These are phyloP conservation scores for Metacarcinus magister DNA, from an alignment of 2,888 invertebrate species.

Conservation along the genomic window DNA sequence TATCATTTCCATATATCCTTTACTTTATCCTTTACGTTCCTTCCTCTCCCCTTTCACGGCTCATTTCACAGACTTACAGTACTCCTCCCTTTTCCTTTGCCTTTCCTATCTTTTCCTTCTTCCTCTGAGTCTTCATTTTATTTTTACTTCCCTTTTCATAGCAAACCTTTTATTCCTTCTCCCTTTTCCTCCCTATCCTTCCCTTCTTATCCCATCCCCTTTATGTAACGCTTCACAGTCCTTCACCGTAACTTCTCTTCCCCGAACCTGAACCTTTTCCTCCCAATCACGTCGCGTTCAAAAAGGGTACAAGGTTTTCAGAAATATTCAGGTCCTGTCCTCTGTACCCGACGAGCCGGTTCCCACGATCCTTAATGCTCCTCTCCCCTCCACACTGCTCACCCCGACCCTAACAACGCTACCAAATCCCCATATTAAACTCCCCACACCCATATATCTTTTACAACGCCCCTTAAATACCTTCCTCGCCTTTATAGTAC, in stretches of 20 bases:
- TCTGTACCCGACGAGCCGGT: not conserved
- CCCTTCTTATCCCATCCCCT: not conserved
- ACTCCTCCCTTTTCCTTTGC: not conserved
- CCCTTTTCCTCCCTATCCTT: not conserved
- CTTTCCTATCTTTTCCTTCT: not conserved
- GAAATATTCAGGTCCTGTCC: not conserved
- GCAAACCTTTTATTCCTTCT: not conserved
- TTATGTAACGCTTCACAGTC: not conserved
- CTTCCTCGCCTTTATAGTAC: not conserved
- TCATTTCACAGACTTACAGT: not conserved
- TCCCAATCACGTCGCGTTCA: not conserved
- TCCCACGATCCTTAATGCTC: not conserved
- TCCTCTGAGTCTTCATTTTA: not conserved
- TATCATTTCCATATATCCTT: not conserved
- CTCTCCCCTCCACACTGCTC: not conserved
- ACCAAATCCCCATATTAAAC: not conserved
- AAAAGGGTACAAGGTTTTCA: not conserved
- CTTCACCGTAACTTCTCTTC: not conserved
- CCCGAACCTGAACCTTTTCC: not conserved
- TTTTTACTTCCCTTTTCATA: too few species aligned
- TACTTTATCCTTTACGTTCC: not conserved
- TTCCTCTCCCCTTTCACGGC: not conserved
- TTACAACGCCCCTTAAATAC: not conserved
- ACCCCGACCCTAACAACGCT: not conserved
- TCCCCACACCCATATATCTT: not conserved